Base-by-base conservation (phyloP, 1,140 invertebrate species). In the Spodoptera frugiperda region DNA sequence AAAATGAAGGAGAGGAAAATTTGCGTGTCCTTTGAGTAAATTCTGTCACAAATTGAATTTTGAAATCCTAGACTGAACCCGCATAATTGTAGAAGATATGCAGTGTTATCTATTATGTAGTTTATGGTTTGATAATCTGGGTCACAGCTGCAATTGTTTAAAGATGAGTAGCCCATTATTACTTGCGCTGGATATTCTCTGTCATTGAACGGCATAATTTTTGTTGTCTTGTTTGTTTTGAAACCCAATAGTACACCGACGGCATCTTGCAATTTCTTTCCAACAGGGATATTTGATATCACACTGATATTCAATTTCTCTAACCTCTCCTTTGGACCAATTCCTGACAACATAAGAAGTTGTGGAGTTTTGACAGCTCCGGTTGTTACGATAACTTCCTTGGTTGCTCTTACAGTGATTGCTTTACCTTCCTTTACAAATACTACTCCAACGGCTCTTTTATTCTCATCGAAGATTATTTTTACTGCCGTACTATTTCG, bases 181-280 rank as follows among this genome's bases (percentile, higher is more conserved):
- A 68, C 8, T 8, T 2, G n/a, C 9, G 33, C 63, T n/a, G 61
- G 61, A 48, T 48, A 46, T 9, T 68, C n/a, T 0, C 17, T 21
- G 6, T 63, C 19, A 25, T 76, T 19, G 1, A 57, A 59, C 0
- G 44, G 33, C 49, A 1, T 12, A 15, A 3, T n/a, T n/a, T 51
- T 15, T 14, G 48, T 12, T 51, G 33, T 53, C 97, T 33, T 61
- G n/a, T 77, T 75, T 49, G 55, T 76, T 96, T 76, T 0, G 95
- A 96, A 0, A 96, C 76, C 95, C 96, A 49, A 96, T 91, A 25
- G 96, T 95, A 84, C 96, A 94, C 82, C 97, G 96, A 33, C 97
- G 84, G 96, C 96, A 84, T 97, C 75, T 72, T 82, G 96, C 5
- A 97, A 86, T 84, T 97, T 97, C 71, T 95, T 89, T 0, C 97